phyloP scores from a whole-genome alignment of 1,140 invertebrate genomes.

The Hyposmocoma kahamanoa region DNA sequence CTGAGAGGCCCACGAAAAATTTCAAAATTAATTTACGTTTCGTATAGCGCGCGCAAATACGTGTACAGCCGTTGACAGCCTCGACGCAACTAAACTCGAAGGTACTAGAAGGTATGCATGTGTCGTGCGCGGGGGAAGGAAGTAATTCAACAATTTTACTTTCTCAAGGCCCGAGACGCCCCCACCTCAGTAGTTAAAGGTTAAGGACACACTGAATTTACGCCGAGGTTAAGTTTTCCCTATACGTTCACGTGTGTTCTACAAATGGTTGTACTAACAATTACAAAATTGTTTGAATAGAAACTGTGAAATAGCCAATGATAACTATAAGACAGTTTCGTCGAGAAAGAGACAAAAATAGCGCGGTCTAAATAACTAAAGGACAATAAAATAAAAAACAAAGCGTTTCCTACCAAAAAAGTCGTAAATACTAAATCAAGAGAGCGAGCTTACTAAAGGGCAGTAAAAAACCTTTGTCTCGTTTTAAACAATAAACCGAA shows the following conservation, averaged over 20 bases:
- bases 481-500: slow-evolving; percentile 45
- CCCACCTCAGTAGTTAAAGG: not conserved
- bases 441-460: slow-evolving; percentile 36
- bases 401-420: slow-evolving; percentile 6
- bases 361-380: not conserved
- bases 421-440: slow-evolving; percentile 41
- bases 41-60: not conserved
- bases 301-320: not conserved
- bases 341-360: not conserved
- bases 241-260: no score
- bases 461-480: slow-evolving; percentile 49
- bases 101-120: not conserved
- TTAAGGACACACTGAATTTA: slow-evolving; percentile 3
- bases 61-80: not conserved
- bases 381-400: not conserved
- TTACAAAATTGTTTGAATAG: not conserved
- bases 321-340: not conserved
- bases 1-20: not conserved
- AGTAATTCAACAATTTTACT: not conserved
- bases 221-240: no score
- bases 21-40: not conserved
- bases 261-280: no score
- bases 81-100: not conserved
- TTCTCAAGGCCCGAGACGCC: not conserved
- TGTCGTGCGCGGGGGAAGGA: not conserved